Evolutionary conservation across 2,113 vertebrate species (phyloP), one percentile per base, ranked within the genome.

Genomic region (Ramphastos sulfuratus): DNA sequence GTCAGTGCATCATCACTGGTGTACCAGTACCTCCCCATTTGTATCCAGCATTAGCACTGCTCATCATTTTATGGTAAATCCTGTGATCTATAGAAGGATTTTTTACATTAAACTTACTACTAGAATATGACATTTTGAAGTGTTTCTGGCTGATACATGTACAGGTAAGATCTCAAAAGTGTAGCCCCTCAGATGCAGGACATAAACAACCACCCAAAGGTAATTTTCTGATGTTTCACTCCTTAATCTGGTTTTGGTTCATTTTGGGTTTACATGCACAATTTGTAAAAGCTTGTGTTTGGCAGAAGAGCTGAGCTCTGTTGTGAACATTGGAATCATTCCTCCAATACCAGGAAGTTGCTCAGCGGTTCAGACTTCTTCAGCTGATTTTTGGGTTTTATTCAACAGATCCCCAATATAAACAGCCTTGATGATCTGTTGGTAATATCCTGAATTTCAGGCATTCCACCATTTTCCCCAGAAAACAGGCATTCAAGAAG

Each of bases 81-180:
- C 73, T 66, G 39, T 18, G 46, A 82, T 85, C 82, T 79, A 31
- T 80, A 80, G 82, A 89, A 86, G 35, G 35, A 55, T 37, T 79
- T 79, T 86, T 93, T 82, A 82, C 42, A 80, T 89, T 87, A 52
- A 56, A 73, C n/a, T 82, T 92, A 74, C 25, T 82, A 87, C 37
- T 67, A 90, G 67, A 94, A 80, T 64, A 83, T 85, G 75, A 85
- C 67, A 87, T 90, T 83, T 91, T 7, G 35, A 94, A 91, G 91
- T 72, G 72, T 80, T 89, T 70, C 52, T 52, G 70, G 64, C 60
- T 87, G 71, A 27, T 85, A 67, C 12, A 19, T 13, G 37, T 70
- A 65, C 25, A 65, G 65, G 39, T 67, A 64, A 87, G 44, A 74
- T 77, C 72, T 78, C 5, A 4, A n/a, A 94, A 81, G 44, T 81